Evolutionary conservation across 2,888 invertebrate genomes (phyloP).

Genomic region (Melanotus villosus): DNA sequence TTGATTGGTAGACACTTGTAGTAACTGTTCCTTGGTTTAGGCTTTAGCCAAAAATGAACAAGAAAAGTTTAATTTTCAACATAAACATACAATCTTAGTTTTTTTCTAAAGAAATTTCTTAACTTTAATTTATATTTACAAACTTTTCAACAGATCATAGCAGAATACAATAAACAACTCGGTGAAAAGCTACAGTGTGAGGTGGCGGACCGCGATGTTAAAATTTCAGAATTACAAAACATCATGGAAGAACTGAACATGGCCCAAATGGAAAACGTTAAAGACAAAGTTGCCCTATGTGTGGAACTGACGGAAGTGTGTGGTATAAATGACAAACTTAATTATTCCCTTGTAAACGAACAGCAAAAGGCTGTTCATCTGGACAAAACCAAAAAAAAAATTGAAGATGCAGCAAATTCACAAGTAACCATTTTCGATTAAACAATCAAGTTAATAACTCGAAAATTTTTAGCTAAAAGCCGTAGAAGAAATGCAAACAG

Average conservation of each 20-base stretch:
- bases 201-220: conserved; percentile 60
- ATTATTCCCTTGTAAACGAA: conserved; percentile 58
- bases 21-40: too few species aligned
- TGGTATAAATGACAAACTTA: conserved; percentile 60
- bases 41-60: too few species aligned
- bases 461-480: conserved; percentile 59
- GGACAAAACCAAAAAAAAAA: conserved; percentile 58
- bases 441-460: conserved; percentile 10
- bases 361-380: conserved; percentile 58
- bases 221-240: conserved; percentile 59
- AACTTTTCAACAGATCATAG: conserved; percentile 60
- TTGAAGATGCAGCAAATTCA: conserved; percentile 54
- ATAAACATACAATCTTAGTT: conserved; percentile 7
- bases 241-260: conserved; percentile 61
- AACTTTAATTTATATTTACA: not conserved
- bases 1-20: too few species aligned
- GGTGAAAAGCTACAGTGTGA: conserved; percentile 62
- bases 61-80: not conserved
- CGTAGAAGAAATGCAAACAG: conserved; percentile 60
- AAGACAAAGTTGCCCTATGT: conserved; percentile 63
- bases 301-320: conserved; percentile 63
- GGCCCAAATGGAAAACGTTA: conserved; percentile 60
- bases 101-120: not conserved
- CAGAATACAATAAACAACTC: conserved; percentile 64
- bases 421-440: too few species aligned